Evolutionary conservation across 92 coral and sea anemone genomes (phyloP).

Genomic region (Heliopora coerulea): DNA sequence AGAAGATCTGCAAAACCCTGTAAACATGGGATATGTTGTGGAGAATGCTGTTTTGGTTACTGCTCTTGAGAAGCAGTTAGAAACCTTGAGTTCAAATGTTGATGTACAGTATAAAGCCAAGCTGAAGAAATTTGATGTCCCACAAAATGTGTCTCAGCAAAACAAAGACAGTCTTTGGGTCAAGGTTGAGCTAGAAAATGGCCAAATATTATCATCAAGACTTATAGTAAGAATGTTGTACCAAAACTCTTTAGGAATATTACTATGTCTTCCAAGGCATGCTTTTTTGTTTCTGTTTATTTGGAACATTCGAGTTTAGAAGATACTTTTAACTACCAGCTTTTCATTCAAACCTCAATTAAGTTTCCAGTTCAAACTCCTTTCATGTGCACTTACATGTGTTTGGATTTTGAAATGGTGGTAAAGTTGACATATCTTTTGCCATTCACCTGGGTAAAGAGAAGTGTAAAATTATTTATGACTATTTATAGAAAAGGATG

Average conservation of each 20-base stretch:
- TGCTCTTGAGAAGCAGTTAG: constrained; percentile 76
- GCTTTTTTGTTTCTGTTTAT: no score
- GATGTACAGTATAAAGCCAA: constrained; percentile 72
- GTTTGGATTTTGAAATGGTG: no score
- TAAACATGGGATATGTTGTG: constrained; percentile 85
- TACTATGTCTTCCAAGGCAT: no score
- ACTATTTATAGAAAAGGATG: no score
- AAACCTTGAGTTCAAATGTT: constrained; percentile 63
- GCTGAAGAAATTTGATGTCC: constrained; percentile 59
- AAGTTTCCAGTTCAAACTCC: no score
- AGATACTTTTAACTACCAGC: neutral
- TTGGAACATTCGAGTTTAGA: no score
- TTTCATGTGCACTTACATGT: no score
- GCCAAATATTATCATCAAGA: constrained; percentile 71
- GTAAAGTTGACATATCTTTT: no score
- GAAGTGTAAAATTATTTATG: no score
- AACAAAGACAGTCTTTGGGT: constrained; percentile 71
- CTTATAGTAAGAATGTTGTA: constrained; percentile 69
- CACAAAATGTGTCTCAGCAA: constrained; percentile 63
- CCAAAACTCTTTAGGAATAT: no score
- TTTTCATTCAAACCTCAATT: neutral
- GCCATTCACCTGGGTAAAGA: no score
- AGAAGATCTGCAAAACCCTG: constrained; percentile 47
- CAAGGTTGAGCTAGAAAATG: constrained; percentile 68
- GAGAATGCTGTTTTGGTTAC: constrained; percentile 78